These are phyloP conservation scores for Criorhina ranunculi DNA, from an alignment of 2,888 invertebrate genomes.

Conservation along the genomic window DNA sequence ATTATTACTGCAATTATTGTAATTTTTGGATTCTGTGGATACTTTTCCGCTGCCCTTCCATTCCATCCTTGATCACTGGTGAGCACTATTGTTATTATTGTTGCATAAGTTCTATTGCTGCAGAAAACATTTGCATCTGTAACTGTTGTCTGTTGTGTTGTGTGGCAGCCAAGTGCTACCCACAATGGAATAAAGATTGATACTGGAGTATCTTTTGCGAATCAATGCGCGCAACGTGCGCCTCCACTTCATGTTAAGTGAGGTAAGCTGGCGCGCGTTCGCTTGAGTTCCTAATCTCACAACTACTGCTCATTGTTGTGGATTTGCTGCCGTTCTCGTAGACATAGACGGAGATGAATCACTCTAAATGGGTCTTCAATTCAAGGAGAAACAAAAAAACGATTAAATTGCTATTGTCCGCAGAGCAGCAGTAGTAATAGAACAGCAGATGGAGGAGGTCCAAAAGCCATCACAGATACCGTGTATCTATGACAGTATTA, in stretches of 20 bases:
- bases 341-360: slow-evolving; percentile 70
- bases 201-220: slow-evolving; percentile 71
- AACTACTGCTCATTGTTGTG: slow-evolving; percentile 46
- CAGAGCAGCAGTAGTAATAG: slow-evolving; percentile 28
- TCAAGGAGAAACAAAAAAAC: slow-evolving; percentile 50
- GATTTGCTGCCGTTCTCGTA: slow-evolving; percentile 28
- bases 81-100: slow-evolving; percentile 70
- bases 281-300: slow-evolving; percentile 54
- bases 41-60: slow-evolving; percentile 29
- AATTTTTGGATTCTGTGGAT: slow-evolving; percentile 74
- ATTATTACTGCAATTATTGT: slow-evolving; percentile 76
- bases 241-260: slow-evolving; percentile 68
- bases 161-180: slow-evolving; percentile 69
- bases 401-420: slow-evolving; percentile 67
- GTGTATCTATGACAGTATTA: slow-evolving; percentile 62
- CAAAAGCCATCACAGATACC: slow-evolving; percentile 53
- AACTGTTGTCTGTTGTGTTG: slow-evolving; percentile 51
- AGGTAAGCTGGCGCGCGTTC: slow-evolving; percentile 56
- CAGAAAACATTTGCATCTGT: slow-evolving; percentile 72
- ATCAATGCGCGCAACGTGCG: slow-evolving; percentile 75
- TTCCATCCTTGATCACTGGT: slow-evolving; percentile 4
- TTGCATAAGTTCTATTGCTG: slow-evolving; percentile 75
- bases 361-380: slow-evolving; percentile 75
- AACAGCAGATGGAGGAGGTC: slow-evolving; percentile 57
- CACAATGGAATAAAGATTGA: slow-evolving; percentile 71